These are phyloP conservation scores for Drosophila saltans DNA, from an alignment of 1,140 invertebrate genomes.

Conservation along the genomic window DNA sequence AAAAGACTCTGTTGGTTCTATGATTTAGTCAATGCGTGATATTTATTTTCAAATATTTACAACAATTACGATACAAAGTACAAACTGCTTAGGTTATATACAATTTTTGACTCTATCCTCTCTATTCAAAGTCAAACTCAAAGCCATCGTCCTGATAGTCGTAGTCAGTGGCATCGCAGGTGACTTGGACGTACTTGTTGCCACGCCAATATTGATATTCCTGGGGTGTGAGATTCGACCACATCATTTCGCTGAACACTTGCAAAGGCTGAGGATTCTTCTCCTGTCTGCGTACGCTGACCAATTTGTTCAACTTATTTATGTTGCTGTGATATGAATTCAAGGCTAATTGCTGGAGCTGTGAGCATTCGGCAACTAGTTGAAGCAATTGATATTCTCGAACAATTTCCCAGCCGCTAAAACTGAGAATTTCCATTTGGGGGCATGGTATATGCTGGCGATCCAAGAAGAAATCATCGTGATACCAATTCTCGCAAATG, in stretches of 20 bases:
- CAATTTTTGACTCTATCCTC: conserved; percentile 17
- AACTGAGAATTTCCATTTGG: conserved; percentile 67
- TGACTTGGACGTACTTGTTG: conserved; percentile 61
- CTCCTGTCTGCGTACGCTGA: conserved; percentile 46
- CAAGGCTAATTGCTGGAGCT: conserved; percentile 47
- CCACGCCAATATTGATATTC: conserved; percentile 53
- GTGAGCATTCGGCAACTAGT: conserved; percentile 52
- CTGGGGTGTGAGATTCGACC: conserved; percentile 45
- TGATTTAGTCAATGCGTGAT: conserved; percentile 35
- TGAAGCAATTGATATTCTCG: conserved; percentile 55
- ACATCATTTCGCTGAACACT: conserved; percentile 63
- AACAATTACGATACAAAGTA: conserved; percentile 30
- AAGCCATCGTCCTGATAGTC: conserved; percentile 72
- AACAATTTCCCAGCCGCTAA: conserved; percentile 65
- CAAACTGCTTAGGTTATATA: conserved; percentile 46
- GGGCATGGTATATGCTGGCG: conserved; percentile 58
- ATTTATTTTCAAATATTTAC: conserved; percentile 50
- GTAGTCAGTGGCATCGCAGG: conserved; percentile 57
- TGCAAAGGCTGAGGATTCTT: conserved; percentile 41
- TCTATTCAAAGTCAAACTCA: conserved; percentile 60
- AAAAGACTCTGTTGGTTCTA: conserved; percentile 16
- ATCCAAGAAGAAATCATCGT: conserved; percentile 68
- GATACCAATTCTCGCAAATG: conserved; percentile 67
- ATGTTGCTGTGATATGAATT: conserved; percentile 61
- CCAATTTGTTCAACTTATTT: conserved; percentile 57